Base-by-base conservation (phyloP, 2,888 invertebrate genomes). In the Acanthosepion esculentum region DNA sequence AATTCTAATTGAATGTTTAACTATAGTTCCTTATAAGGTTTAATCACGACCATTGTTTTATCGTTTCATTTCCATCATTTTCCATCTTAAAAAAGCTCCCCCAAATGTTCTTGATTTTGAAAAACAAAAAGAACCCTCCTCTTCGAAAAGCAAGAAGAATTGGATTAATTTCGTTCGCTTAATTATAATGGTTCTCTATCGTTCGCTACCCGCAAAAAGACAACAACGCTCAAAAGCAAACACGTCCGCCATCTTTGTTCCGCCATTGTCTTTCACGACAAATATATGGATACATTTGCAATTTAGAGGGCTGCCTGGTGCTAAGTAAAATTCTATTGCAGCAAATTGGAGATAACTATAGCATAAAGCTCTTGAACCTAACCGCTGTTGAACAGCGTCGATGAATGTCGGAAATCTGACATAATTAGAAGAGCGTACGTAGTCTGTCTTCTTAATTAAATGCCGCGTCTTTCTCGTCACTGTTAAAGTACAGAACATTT, bases 171-270 rank as follows among this genome's bases (percentile, higher is more conserved):
- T 33, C n/a, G n/a, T 33, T 78, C n/a, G 78, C n/a, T n/a, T 78
- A 78, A 33, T 78, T 78, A 78, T 78, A 78, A 78, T n/a, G n/a
- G n/a, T 33, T 78, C n/a, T 33, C 78, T 33, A 78, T 78, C 78
- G n/a, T 78, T 78, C n/a, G 10, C 20, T 59, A 41, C 59, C 23
- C 59, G 59, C 59, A n/a, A 15, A 78, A 78, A 78, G 15, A 78
- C 78, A 78, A 78, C n/a, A 78, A 78, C n/a, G 5, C 78, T 78
- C 33, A 33, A n/a, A 78, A 78, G n/a, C 18, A n/a, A n/a, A 78
- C 78, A n/a, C 78, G 78, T 78, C 78, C 78, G 78, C 78, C 78
- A 78, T 78, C 59, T 78, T 78, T 78, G 78, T 78, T 78, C 78
- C 18, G 4, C 12, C n/a, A 78, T 78, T 78, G 78, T 78, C 78